A percentile compares a stretch with the other conserved stretches of the same genome.
These are phyloP conservation scores for Callosobruchus maculatus DNA, from an alignment of 2,888 invertebrate genomes.

Conservation along the genomic window DNA sequence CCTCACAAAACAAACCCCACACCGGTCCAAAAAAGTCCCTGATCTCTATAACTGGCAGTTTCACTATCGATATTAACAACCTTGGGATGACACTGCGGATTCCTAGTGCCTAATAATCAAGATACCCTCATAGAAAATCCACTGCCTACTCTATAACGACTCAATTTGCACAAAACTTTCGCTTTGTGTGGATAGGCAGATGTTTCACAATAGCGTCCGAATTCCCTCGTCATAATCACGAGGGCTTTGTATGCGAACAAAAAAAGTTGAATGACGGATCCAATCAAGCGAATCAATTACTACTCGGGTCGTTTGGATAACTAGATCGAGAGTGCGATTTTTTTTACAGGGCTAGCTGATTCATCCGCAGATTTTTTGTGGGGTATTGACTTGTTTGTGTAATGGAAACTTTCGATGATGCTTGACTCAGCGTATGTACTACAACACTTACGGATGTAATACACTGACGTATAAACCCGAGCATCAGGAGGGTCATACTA, in stretches of 20 bases:
- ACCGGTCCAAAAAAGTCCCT: not conserved
- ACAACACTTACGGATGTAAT: too few species aligned
- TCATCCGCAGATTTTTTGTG: not conserved
- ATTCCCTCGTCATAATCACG: not conserved
- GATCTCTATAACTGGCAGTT: not conserved
- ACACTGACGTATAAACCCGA: too few species aligned
- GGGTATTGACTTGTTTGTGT: not conserved
- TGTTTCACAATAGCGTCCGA: not conserved
- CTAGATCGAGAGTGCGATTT: not conserved
- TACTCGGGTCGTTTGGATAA: not conserved
- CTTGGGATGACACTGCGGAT: not conserved
- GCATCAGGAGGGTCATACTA: too few species aligned
- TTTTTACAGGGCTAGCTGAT: not conserved
- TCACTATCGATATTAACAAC: not conserved
- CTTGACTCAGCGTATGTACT: not conserved
- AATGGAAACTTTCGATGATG: not conserved
- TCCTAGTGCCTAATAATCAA: not conserved
- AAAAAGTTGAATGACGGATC: not conserved
- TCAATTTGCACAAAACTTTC: not conserved
- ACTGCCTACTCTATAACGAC: not conserved
- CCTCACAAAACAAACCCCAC: not conserved
- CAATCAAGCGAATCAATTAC: not conserved
- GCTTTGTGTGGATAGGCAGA: not conserved
- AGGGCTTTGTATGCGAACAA: not conserved
- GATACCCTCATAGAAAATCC: not conserved